Evolutionary conservation across 92 coral and sea anemone genomes (phyloP).

Genomic region (Nematostella vectensis): DNA sequence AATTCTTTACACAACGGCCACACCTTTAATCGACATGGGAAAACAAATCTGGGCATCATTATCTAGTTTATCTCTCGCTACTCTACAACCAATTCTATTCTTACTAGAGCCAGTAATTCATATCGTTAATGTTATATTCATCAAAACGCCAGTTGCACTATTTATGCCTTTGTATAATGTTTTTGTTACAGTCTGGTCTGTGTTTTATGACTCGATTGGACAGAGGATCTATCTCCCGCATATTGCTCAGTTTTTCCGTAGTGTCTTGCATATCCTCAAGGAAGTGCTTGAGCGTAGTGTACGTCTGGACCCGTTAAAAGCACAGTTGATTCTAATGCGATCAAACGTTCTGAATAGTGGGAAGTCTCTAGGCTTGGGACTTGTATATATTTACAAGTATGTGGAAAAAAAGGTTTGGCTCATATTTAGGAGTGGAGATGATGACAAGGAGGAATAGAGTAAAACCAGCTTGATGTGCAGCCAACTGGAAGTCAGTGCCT

Average conservation of each 20-base stretch:
- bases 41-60: constrained; percentile 42
- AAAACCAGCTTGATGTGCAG: too few relatives aligned
- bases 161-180: constrained; percentile 39
- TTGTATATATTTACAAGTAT: constrained; percentile 57
- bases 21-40: constrained; percentile 52
- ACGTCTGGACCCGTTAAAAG: constrained; percentile 77
- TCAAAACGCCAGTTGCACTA: constrained; percentile 47
- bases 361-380: constrained; percentile 78
- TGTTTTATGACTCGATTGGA: constrained; percentile 40
- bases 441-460: constrained; percentile 44
- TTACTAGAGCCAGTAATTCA: constrained; percentile 45
- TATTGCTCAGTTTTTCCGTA: constrained; percentile 22
- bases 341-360: constrained; percentile 87
- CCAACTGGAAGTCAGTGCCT: too few relatives aligned
- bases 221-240: constrained; percentile 36
- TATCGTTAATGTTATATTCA: constrained; percentile 29
- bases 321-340: constrained; percentile 74
- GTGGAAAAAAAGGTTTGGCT: constrained; percentile 71
- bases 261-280: constrained; percentile 12
- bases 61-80: constrained; percentile 15
- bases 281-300: constrained; percentile 63
- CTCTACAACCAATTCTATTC: constrained; percentile 37
- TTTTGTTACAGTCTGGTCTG: constrained; percentile 34
- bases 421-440: constrained; percentile 45
- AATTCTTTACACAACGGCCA: constrained; percentile 51